Conservation (phyloP, 2,113 vertebrate species). For the Urocolius indicus region DNA sequence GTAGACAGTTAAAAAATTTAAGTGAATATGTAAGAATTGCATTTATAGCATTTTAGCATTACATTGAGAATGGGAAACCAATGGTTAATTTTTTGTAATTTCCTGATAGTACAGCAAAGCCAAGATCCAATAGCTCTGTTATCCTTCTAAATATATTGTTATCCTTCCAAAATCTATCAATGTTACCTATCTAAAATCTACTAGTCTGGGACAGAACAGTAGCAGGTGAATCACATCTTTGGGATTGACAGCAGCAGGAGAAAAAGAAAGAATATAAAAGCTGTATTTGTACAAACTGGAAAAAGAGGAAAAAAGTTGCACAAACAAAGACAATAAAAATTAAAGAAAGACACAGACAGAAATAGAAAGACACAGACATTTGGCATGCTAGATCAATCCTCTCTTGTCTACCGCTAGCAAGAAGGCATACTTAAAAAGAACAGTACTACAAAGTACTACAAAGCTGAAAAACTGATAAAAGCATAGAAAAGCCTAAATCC, state of each 20-base stretch:
- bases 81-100: not conserved
- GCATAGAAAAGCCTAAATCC: not conserved
- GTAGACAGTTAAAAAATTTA: not conserved
- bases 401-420: not conserved
- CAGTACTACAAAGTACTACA: accelerated
- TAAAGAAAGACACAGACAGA: not conserved
- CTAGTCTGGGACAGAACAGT: not conserved
- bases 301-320: not conserved
- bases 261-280: not conserved
- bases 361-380: not conserved
- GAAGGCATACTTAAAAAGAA: not conserved
- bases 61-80: not conserved
- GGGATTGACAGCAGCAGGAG: not conserved
- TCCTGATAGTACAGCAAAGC: not conserved
- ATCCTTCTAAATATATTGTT: no score
- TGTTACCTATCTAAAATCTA: not conserved
- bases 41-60: not conserved
- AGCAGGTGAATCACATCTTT: not conserved
- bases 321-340: not conserved
- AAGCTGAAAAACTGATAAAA: not conserved
- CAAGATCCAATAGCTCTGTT: not conserved
- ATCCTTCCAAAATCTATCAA: not conserved
- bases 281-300: not conserved
- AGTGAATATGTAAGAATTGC: not conserved
- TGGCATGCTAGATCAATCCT: accelerated